Conservation (phyloP, 2,888 invertebrate genomes). For the Limulus polyphemus region DNA sequence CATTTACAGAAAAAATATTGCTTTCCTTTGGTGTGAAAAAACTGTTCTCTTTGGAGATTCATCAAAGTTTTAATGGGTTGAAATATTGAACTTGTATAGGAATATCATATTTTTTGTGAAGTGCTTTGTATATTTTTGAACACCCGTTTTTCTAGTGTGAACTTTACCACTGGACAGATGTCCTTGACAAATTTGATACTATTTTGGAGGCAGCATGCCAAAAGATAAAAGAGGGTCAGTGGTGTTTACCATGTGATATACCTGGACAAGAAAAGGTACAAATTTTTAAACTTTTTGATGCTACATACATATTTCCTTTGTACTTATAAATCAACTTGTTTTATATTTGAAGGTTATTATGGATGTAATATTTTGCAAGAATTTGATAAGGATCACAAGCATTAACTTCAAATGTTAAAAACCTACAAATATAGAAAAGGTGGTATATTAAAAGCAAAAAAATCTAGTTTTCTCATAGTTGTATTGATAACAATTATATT, state of each 20-base stretch:
- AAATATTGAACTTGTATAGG: too few relatives aligned
- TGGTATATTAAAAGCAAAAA: too few relatives aligned
- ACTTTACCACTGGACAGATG: slow-evolving; percentile 68
- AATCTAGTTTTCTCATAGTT: too few relatives aligned
- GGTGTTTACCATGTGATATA: slow-evolving; percentile 60
- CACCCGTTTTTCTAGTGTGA: slow-evolving; percentile 47
- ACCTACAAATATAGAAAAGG: too few relatives aligned
- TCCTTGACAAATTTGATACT: slow-evolving; percentile 48
- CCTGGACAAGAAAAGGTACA: slow-evolving; percentile 48
- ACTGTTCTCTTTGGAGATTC: background rate
- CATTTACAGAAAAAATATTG: background rate
- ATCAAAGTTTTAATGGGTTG: background rate
- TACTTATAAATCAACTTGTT: slow-evolving; percentile 19
- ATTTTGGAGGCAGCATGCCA: slow-evolving; percentile 56
- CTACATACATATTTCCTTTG: background rate
- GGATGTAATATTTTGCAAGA: too few relatives aligned
- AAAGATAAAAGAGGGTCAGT: slow-evolving; percentile 47
- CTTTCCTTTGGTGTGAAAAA: background rate
- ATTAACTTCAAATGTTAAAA: too few relatives aligned
- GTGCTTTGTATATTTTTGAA: background rate
- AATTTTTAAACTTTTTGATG: background rate
- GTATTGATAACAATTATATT: too few relatives aligned
- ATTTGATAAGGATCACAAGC: too few relatives aligned
- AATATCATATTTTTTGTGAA: slow-evolving; percentile 2
- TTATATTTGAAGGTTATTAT: too few relatives aligned